A percentile compares a stretch with the other conserved stretches of the same genome.
phyloP scores from a whole-genome alignment of 2,888 invertebrate genomes.

The Cepaea hortensis region DNA sequence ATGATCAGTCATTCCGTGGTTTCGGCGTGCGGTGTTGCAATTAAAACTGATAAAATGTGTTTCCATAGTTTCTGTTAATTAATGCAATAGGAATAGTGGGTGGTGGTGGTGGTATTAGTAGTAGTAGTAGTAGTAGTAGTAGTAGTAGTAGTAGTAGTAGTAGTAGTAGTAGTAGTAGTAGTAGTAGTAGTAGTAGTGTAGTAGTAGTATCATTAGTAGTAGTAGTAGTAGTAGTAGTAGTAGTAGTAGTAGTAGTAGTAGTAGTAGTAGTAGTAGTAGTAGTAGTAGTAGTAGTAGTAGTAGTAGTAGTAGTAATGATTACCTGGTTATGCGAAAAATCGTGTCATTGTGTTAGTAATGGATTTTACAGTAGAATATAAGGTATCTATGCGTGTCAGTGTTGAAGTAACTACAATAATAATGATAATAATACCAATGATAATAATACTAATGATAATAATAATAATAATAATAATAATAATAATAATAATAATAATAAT shows the following conservation, averaged over 20 bases:
- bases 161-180: background rate
- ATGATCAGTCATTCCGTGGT: background rate
- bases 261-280: background rate
- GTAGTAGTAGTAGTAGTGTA: constrained; percentile 5
- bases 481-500: background rate
- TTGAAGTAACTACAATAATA: background rate
- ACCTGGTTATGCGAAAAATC: background rate
- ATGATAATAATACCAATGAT: background rate
- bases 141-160: constrained; percentile 1
- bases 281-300: background rate
- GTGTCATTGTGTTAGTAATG: background rate
- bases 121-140: background rate
- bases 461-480: background rate
- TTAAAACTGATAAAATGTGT: background rate
- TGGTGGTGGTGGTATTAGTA: background rate
- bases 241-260: constrained; percentile 9
- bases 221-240: background rate
- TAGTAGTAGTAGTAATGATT: constrained; percentile 5
- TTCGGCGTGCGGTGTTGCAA: background rate
- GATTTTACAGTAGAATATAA: background rate
- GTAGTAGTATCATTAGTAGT: constrained; percentile 18
- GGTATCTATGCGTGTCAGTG: background rate
- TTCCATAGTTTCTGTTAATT: background rate
- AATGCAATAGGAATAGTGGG: background rate
- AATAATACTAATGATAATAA: background rate